Evolutionary conservation across 2,113 vertebrate genomes (phyloP), one percentile per base, ranked within the genome.

Genomic region (Clupea harengus): DNA sequence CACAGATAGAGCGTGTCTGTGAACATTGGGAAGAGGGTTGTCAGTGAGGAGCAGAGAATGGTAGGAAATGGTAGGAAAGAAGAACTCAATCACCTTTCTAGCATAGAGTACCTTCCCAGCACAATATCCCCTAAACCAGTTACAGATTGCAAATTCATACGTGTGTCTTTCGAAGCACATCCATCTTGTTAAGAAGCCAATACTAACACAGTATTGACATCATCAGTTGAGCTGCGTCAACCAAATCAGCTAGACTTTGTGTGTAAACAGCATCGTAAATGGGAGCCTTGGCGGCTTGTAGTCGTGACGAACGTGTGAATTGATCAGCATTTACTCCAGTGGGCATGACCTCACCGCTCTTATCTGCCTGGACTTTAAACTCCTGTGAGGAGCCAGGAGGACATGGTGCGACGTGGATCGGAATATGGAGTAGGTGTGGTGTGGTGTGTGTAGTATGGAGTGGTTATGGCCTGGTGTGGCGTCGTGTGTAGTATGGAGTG

Each of bases 1-100:
- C 88, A 85, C 90, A 92, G 91, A 92, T 94, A 90, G 87, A 93
- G 85, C 86, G 1, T 45, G 82, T 89, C 89, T 85, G 49, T 72
- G 89, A 80, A 78, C 72, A 78, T 78, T 78, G 28, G 72, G 44
- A 49, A 39, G 72, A 78, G 72, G 72, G 1, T 78, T 78, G 72
- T 78, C 72, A 39, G 72, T 78, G 72, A 78, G 72, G 39, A 11
- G 11, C 28, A 78, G 9, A 78, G 39, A 39, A 78, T 78, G 11
- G 11, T 78, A 28, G 39, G 72, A 39, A 44, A 13, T 17, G 25
- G 25, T 78, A 15, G 64, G n/a, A 67, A 20, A 67, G 64, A 7
- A 39, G 72, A 78, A 32, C 4, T 39, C 13, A 32, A 39, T 78
- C 25, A 78, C 72, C 39, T 28, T 13, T 39, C 2, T 15, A 75